Evolutionary conservation across 1,140 invertebrate genomes (phyloP).

Genomic region (Reticulitermes speratus): DNA sequence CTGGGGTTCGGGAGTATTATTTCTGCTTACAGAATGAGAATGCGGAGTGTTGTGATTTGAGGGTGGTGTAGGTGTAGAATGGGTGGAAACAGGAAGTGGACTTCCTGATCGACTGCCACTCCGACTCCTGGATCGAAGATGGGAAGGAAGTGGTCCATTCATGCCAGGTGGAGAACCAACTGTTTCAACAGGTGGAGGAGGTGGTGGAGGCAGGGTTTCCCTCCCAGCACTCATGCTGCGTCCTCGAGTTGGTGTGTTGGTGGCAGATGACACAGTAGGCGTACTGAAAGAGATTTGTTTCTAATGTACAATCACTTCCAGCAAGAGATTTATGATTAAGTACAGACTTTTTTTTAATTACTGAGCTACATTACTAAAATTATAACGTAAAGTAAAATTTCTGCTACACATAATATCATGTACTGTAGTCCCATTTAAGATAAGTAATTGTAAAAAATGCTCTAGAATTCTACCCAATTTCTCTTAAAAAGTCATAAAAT

Average conservation of each 20-base stretch:
- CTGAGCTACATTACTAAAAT: too few species aligned
- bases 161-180: slow-evolving; percentile 36
- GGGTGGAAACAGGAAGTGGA: slow-evolving; percentile 40
- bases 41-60: slow-evolving; percentile 23
- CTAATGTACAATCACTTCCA: neutral
- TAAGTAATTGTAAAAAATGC: too few species aligned
- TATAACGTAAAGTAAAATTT: too few species aligned
- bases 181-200: slow-evolving; percentile 69
- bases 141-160: slow-evolving; percentile 41
- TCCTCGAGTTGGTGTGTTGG: slow-evolving; percentile 66
- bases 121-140: slow-evolving; percentile 36
- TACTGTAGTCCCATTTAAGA: too few species aligned
- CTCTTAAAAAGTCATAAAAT: too few species aligned
- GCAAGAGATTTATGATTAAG: neutral
- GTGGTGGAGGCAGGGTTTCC: slow-evolving; percentile 82
- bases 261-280: slow-evolving; percentile 62
- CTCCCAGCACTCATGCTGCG: slow-evolving; percentile 62
- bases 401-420: too few species aligned
- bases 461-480: too few species aligned
- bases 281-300: slow-evolving; percentile 47
- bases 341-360: neutral
- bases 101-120: slow-evolving; percentile 50
- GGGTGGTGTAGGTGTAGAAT: slow-evolving; percentile 39
- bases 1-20: slow-evolving; percentile 36
- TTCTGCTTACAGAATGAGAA: neutral